Base-by-base conservation (phyloP, 2,113 vertebrate species). In the Megaleporinus macrocephalus region DNA sequence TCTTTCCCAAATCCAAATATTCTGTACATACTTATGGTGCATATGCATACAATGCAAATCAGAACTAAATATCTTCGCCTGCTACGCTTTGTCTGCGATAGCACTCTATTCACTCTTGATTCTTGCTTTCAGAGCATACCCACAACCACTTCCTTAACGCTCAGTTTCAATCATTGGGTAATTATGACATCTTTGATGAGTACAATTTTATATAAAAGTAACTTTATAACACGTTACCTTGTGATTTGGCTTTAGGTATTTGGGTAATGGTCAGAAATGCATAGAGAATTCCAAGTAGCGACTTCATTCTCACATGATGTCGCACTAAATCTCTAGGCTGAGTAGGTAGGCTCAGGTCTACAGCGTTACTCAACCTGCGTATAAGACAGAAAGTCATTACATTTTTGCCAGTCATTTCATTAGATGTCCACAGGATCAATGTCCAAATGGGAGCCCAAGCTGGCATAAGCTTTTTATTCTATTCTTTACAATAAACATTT, bases 181-280 rank as follows among this genome's bases (percentile, higher is more conserved):
- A 11, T 44, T 44, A 44, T 57, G 6, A 57, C 2, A n/a, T 7
- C 0, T 5, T n/a, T 4, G 4, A 22, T 57, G 20, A 57, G 18
- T n/a, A 57, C 55, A 57, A 9, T n/a, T 57, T n/a, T 57, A n/a
- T n/a, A 6, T 3, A 57, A 22, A 57, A 10, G 20, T 55, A 18
- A 4, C 15, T 24, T n/a, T 24, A 9, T 61, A n/a, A 29, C 20
- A 77, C 51, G 27, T 80, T 29, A 69, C 63, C 82, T 59, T 63
- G 41, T 63, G 26, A 73, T 29, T 30, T 14, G 14, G 41, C 20
- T 16, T 29, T 68, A 51, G 41, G 16, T 3, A 76, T 22, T 44
- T 66, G 49, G n/a, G n/a, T 49, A 41, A 80, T 66, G 61, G 57
- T 69, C 76, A 79, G n/a, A 24, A 79, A 49, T 57, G 63, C 36